phyloP scores from a whole-genome alignment of 1,140 invertebrate genomes.

The Paraescarpia echinospica region DNA sequence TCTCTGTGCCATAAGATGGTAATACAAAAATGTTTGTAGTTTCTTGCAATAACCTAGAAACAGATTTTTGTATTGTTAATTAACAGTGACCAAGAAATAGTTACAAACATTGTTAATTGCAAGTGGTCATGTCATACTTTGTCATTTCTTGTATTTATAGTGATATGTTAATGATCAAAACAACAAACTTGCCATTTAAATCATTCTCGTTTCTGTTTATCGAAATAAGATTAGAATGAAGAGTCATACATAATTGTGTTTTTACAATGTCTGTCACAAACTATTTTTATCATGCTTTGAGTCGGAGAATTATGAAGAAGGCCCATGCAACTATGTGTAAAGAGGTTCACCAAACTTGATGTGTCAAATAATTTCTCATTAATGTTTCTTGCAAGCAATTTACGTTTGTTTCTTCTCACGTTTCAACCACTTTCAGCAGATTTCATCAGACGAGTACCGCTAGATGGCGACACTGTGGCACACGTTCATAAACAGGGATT shows the following conservation, averaged over 20 bases:
- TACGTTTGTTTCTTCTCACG: no score
- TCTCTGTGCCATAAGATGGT: background rate
- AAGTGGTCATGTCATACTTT: background rate
- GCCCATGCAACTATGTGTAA: no score
- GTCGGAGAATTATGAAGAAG: background rate
- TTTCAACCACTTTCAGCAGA: no score
- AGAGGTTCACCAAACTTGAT: no score
- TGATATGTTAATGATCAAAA: background rate
- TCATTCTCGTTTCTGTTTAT: background rate
- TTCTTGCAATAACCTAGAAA: background rate
- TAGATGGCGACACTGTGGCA: no score
- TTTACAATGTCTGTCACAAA: background rate
- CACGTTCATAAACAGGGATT: no score
- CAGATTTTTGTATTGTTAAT: background rate
- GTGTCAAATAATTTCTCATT: no score
- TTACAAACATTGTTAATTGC: background rate
- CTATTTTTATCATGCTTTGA: background rate
- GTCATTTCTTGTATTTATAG: background rate
- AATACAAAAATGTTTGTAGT: background rate
- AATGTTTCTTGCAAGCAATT: no score
- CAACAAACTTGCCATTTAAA: background rate
- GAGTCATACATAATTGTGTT: background rate
- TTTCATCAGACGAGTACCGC: no score
- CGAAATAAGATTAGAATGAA: background rate
- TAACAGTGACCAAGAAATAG: background rate